Percentiles rank a stretch among this genome's conserved stretches.
Conservation (phyloP, 2,797 vertebrate genomes). For the Silurus aristotelis region DNA sequence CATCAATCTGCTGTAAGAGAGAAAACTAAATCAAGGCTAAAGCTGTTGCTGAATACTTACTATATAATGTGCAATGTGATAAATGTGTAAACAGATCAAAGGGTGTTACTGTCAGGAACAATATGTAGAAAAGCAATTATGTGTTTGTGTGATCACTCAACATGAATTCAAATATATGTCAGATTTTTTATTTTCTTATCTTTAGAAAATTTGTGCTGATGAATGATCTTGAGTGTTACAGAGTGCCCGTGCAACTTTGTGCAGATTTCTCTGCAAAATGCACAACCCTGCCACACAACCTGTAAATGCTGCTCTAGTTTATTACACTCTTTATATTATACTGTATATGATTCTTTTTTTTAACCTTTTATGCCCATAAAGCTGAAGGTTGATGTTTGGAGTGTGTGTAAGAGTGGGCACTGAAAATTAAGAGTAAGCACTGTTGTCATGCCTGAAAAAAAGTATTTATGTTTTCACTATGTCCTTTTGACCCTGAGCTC, state of each 20-base stretch:
- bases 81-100: neutral
- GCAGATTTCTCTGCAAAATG: neutral
- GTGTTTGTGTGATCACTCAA: slow-evolving; percentile 26
- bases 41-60: neutral
- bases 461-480: slow-evolving; percentile 46
- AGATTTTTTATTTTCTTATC: neutral
- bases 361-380: slow-evolving; percentile 55
- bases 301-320: neutral
- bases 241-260: neutral
- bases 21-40: neutral
- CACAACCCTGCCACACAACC: slow-evolving; percentile 14
- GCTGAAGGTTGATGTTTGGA: neutral
- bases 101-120: neutral
- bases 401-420: neutral
- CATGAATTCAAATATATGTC: slow-evolving; percentile 16
- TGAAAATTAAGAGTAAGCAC: slow-evolving; percentile 39
- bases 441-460: slow-evolving; percentile 40
- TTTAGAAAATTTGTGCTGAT: neutral
- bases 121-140: slow-evolving; percentile 51
- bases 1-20: neutral
- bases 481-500: slow-evolving; percentile 75
- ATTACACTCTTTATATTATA: neutral
- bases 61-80: neutral
- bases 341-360: slow-evolving; percentile 60
- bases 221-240: neutral